Percentiles rank a stretch among this genome's conserved stretches.
These are phyloP conservation scores for Candidula unifasciata DNA, from an alignment of 2,888 invertebrate species.

Conservation along the genomic window DNA sequence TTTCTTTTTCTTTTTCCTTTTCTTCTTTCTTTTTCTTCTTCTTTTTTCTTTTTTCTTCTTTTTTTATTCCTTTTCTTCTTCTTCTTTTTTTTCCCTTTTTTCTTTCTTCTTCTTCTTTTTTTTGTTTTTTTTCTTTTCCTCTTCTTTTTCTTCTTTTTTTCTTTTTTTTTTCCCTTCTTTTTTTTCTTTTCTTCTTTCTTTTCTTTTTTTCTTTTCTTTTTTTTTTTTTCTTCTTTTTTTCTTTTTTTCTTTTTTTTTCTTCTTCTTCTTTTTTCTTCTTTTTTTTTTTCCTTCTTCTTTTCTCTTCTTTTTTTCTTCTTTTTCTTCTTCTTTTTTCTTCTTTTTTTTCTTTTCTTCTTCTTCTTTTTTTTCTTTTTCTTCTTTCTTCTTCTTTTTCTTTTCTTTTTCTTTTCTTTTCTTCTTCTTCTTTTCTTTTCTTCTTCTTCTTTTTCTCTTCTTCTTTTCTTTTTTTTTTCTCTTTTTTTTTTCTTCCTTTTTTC, in stretches of 20 bases:
- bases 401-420: too few relatives aligned
- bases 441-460: too few relatives aligned
- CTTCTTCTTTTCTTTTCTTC: too few relatives aligned
- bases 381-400: too few relatives aligned
- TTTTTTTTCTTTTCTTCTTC: not conserved
- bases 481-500: too few relatives aligned
- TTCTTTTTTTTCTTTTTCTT: too few relatives aligned
- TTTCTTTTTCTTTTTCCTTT: not conserved
- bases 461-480: too few relatives aligned
- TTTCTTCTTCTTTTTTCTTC: not conserved
- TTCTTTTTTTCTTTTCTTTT: not conserved
- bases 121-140: not conserved
- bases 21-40: not conserved
- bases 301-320: not conserved
- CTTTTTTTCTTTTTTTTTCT: not conserved
- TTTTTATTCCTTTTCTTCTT: not conserved
- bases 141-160: not conserved
- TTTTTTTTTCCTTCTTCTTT: not conserved
- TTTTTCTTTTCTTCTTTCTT: not conserved
- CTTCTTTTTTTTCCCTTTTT: too few relatives aligned
- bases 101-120: not conserved
- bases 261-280: not conserved
- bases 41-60: too few relatives aligned
- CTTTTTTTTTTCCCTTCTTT: not conserved
- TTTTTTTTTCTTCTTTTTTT: not conserved